Base-by-base conservation (phyloP, 2,113 vertebrate species). In the Caranx ignobilis region DNA sequence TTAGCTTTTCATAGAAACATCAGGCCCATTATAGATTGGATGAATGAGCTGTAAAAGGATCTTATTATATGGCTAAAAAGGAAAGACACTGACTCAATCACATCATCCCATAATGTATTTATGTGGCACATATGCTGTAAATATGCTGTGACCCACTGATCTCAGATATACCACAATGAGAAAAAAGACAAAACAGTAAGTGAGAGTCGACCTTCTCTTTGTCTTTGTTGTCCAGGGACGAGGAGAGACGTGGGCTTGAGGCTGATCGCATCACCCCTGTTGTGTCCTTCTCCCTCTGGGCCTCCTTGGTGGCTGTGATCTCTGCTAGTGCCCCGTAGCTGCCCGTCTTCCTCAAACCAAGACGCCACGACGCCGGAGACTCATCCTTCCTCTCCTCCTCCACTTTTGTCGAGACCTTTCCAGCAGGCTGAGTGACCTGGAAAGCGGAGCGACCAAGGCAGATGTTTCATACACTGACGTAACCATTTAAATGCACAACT, bases 311-410 rank as follows among this genome's bases (percentile, higher is more conserved):
- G 85, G 97, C 96, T 18, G 97, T 97, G 88, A 99, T 99, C 92
- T 99, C 98, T 0, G 98, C 96, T 75, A 99, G 95, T 0, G 98
- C 98, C 10, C 98, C 98, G 0, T 98, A 99, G 89, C 98, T 99
- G 90, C 97, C 98, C 2, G 98, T 99, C 93, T 99, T 99, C 75
- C 98, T 96, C 87, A 99, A 95, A 74, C 97, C 96, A 84, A 96
- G 90, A 37, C 98, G 95, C 98, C 98, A 99, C 0, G 97, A 98
- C 5, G 98, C 95, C 48, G 98, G 98, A 79, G 98, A 99, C 89
- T 99, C 98, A 73, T 99, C 97, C 90, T 97, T 98, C 75, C 97
- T 94, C 55, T 99, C 98, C 64, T 99, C 98, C 82, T 99, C 98
- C 93, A 80, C 78, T 87, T 97, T 99, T 78, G 96, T 77, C 48